phyloP scores from a whole-genome alignment of 2,113 vertebrate genomes.

The Hiodon alosoides region DNA sequence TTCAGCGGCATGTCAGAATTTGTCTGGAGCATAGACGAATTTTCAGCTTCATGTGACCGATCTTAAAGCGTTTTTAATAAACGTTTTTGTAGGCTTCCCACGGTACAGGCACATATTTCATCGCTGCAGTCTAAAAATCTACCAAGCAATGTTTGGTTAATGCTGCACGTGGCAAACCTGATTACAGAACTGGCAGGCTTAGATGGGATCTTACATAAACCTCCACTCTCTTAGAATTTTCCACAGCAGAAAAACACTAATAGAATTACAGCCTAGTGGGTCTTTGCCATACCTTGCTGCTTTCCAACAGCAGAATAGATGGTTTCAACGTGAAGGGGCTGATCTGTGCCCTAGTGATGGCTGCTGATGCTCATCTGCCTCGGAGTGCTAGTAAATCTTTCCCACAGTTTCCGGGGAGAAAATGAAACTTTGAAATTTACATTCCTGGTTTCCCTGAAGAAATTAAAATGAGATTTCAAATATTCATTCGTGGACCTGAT shows the following conservation, averaged over 20 bases:
- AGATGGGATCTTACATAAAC: not conserved
- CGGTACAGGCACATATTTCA: not conserved
- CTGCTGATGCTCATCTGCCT: slow-evolving; percentile 27
- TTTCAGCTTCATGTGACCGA: not conserved
- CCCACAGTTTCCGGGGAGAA: slow-evolving; percentile 2
- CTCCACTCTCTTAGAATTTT: slow-evolving; percentile 10
- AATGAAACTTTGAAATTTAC: slow-evolving; percentile 1
- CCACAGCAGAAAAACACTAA: slow-evolving; percentile 15
- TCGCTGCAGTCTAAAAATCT: not conserved
- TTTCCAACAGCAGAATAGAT: slow-evolving; percentile 40
- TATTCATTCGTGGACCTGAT: not conserved
- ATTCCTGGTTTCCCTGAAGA: slow-evolving; percentile 16
- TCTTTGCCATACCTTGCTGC: slow-evolving; percentile 28
- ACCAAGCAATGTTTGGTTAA: not conserved
- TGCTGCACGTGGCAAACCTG: not conserved
- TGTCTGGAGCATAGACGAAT: not conserved
- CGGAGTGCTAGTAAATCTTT: slow-evolving; percentile 9
- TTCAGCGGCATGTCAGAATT: not conserved
- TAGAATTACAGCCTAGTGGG: slow-evolving; percentile 35
- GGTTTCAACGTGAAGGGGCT: slow-evolving; percentile 29
- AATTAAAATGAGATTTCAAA: slow-evolving; percentile 6
- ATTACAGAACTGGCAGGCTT: not conserved
- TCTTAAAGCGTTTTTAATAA: not conserved
- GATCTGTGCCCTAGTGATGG: slow-evolving; percentile 28
- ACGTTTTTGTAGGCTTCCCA: not conserved